Evolutionary conservation across 2,113 vertebrate species (phyloP), one percentile per base, ranked within the genome.

Genomic region (Tapirus terrestris): DNA sequence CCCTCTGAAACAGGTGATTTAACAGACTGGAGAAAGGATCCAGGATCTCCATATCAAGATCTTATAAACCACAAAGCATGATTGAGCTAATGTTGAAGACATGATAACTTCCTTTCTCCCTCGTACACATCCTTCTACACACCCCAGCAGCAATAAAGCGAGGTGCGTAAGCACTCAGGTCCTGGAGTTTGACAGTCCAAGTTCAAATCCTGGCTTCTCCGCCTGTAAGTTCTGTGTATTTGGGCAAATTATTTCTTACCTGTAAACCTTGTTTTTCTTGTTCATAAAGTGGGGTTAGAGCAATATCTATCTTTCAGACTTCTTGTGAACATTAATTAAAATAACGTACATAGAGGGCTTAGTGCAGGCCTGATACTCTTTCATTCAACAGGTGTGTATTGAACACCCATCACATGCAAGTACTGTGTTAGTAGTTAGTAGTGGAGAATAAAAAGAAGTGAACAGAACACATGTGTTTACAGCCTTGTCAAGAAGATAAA

Each of bases 51-150:
- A 39, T 48, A 39, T 61, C 65, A 95, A 87, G 56, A 87, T 91
- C 65, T 94, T 67, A 70, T 63, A 97, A 92, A 91, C 91, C 65
- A 96, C 29, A 45, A 60, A 85, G 21, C 90, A 33, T 56, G 63
- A 33, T 18, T 88, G 43, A 63, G 39, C 48, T 89, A 72, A 87
- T 29, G 4, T 33, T 90, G 87, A 86, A 89, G 63, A 67, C 14
- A 18, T 8, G 3, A 16, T 31, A 86, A 33, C 60, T 90, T 79
- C 60, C 60, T 88, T 36, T 60, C 17, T 76, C 11, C 4, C 16
- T 65, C 48, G 68, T 83, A 17, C 10, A 70, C 11, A 53, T 27
- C 39, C 56, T 92, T 31, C 72, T 53, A 43, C 79, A 45, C 9
- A 81, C 5, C 18, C 23, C 61, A 82, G 39, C 1, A 29, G 8